phyloP scores from a whole-genome alignment of 2,113 vertebrate species.

The Typhlomys cinereus region DNA sequence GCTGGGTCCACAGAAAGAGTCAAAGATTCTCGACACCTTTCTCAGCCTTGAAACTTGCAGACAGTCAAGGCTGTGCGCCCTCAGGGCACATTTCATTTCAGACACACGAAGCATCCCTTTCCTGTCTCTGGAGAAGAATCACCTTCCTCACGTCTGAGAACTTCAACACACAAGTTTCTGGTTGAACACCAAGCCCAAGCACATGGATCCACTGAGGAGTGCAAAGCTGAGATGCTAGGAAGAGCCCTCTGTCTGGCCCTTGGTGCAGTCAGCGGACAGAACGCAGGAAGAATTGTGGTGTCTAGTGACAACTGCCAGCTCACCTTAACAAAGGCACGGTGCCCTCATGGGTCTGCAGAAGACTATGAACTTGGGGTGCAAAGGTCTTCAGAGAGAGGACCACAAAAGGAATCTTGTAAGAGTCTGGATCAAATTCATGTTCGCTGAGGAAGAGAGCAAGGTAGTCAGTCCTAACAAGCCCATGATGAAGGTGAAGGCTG shows the following conservation, averaged over 20 bases:
- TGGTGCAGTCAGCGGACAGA: background rate
- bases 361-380: conserved; percentile 94
- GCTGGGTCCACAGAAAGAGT: no score
- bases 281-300: background rate
- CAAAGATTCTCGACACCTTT: no score
- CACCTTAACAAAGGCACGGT: conserved; percentile 96
- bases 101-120: background rate
- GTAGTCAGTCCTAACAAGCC: background rate
- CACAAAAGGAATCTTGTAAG: conserved; percentile 95
- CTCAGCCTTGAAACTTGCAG: background rate
- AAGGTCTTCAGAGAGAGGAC: conserved; percentile 93
- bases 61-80: background rate
- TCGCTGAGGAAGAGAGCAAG: conserved; percentile 86
- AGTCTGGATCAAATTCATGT: conserved; percentile 96
- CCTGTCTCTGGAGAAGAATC: background rate
- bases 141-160: background rate
- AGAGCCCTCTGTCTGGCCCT: fast-evolving
- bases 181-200: background rate
- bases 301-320: background rate
- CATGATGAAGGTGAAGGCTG: background rate
- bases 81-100: fast-evolving
- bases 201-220: background rate
- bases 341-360: conserved; percentile 96
- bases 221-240: fast-evolving
- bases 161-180: background rate